Conservation (phyloP, 2,797 vertebrate species). For the Babyrousa celebensis region DNA sequence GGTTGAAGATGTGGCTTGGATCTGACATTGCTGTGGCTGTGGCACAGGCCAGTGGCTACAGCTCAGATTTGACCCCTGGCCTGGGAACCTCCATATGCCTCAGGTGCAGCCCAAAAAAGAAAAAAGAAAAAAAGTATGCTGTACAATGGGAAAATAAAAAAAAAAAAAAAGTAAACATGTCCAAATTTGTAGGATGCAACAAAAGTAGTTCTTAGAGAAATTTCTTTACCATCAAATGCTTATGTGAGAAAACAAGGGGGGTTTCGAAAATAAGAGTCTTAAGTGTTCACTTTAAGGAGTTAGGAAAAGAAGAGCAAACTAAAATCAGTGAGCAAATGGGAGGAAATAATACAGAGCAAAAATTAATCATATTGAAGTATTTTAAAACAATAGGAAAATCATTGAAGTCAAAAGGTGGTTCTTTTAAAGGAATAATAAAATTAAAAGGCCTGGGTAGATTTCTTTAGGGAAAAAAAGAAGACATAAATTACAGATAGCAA, state of each 20-base stretch:
- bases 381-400: neutral
- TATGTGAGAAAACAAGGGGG: neutral
- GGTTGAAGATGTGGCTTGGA: too few relatives aligned
- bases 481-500: neutral
- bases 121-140: too few relatives aligned
- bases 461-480: neutral
- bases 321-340: neutral
- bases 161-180: too few relatives aligned
- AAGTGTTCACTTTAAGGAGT: neutral
- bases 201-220: neutral
- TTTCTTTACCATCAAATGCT: neutral
- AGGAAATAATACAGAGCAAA: neutral
- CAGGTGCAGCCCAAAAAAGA: too few relatives aligned
- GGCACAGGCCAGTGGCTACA: too few relatives aligned
- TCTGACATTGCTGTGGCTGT: too few relatives aligned
- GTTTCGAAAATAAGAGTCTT: neutral
- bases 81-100: too few relatives aligned
- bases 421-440: slow-evolving; percentile 12
- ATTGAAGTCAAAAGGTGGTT: neutral
- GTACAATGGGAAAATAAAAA: too few relatives aligned
- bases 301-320: neutral
- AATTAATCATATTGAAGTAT: neutral
- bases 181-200: neutral
- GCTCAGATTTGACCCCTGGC: too few relatives aligned
- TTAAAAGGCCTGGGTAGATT: neutral